Base-by-base conservation (phyloP, 2,888 invertebrate genomes). In the Slavum lentiscoides region DNA sequence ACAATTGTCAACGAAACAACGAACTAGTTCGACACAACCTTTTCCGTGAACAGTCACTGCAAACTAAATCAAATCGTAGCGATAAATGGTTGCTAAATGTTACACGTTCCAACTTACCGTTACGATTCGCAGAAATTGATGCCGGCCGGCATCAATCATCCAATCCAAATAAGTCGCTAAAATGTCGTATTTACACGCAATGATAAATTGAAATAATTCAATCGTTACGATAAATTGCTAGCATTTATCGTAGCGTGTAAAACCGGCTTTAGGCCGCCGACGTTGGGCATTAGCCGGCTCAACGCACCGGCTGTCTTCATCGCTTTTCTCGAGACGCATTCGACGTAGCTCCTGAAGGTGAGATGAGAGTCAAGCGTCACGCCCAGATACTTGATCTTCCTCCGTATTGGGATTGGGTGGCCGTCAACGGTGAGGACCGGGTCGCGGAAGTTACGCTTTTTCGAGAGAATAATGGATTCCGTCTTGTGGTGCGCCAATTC, bases 11-110 rank as follows among this genome's bases (percentile, higher is more conserved):
- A 67, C 67, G 39, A 74, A 66, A 67, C 13, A 68, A 68, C 75
- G 19, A 39, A 67, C 55, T 59, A 21, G 39, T 39, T 39, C 39
- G 53, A 6, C 39, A n/a, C n/a, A n/a, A n/a, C n/a, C n/a, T n/a
- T 11, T 53, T 67, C 66, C 75, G 66, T 66, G 66, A 75, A 75
- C 66, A 55, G 37, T 67, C 66, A 67, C 55, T 55, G 75, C 75
- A 67, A 75, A 75, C 59, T 55, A 68, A 75, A 75, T 75, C 55
- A 55, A 75, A 75, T 75, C 43, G 59, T 75, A 55, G 58, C 67
- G n/a, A 66, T 75, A 75, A 75, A 75, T 66, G 11, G 67, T 66
- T 74, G 66, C 30, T 64, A 74, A 39, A 61, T 75, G 66, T 7
- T 39, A 7, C 39, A 39, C 39, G 39, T 75, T 66, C 53, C 53